Base-by-base conservation (phyloP, 2,113 vertebrate genomes). In the Pachyramphus minor region DNA sequence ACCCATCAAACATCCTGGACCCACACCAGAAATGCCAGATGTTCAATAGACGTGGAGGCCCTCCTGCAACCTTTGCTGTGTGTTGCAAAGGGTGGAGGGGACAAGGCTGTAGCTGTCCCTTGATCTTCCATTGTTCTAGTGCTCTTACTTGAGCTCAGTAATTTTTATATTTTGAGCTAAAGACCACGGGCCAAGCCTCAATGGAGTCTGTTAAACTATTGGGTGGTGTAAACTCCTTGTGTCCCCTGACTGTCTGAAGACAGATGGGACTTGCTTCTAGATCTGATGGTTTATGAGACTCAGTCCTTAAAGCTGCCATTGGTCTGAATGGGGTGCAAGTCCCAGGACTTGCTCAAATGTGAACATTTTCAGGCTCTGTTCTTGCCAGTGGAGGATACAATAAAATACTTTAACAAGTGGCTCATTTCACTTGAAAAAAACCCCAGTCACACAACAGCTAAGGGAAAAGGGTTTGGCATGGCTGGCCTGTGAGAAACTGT, bases 1-100 rank as follows among this genome's bases (percentile, higher is more conserved):
- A 86, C 95, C 96, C 97, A 96, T 98, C 97, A 97, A 96, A 97
- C 94, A 96, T 93, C 89, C 94, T 98, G 98, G 98, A 97, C 96
- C 55, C 41, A 35, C 80, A 95, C 97, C 98, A 98, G 90, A 95
- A 97, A 94, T 96, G 71, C 97, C 98, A 98, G 97, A 98, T 98
- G 98, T 97, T 97, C 94, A 91, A 55, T 97, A 72, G 84, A 81
- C 37, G 17, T 76, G 11, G 82, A 96, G 90, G 74, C 93, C 88
- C 79, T 96, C 64, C 14, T 5, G 24, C 96, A 96, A 97, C 89
- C 93, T 96, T 93, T 95, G 78, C 92, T 87, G 59, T 3, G 2
- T 87, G 72, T 81, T 92, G 79, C 59, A 68, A 56, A 58, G 28
- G 3, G 8, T 62, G 60, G 58, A 77, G 85, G 31, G 23, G 30